Evolutionary conservation across 2,888 invertebrate genomes (phyloP).

Genomic region (Sarcophaga carnaria): DNA sequence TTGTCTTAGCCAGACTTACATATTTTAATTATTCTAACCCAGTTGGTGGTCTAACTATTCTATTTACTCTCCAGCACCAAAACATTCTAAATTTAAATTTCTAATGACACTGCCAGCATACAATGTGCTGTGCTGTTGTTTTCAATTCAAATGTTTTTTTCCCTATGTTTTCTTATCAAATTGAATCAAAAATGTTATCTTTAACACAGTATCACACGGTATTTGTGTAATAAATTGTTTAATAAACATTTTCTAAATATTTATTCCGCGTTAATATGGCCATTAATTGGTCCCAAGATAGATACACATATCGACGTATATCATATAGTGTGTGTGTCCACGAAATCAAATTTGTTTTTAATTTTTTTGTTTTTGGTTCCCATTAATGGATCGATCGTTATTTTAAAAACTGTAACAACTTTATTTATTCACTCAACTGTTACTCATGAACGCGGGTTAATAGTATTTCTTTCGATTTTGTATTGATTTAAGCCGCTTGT

Average conservation of each 20-base stretch:
- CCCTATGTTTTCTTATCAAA: neutral
- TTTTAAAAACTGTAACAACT: slow-evolving; percentile 26
- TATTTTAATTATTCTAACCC: slow-evolving; percentile 23
- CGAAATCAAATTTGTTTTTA: slow-evolving; percentile 37
- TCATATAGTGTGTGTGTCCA: neutral
- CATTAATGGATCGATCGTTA: neutral
- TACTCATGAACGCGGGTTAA: slow-evolving; percentile 11
- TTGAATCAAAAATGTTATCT: too few species aligned
- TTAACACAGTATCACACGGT: too few species aligned
- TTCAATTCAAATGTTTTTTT: too few species aligned
- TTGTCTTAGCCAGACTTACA: neutral
- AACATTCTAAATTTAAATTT: too few species aligned
- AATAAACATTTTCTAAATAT: neutral
- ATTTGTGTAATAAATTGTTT: neutral
- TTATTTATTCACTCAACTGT: neutral
- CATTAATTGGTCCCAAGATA: slow-evolving; percentile 26
- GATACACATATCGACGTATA: slow-evolving; percentile 1
- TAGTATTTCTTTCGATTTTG: neutral
- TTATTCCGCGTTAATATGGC: slow-evolving; percentile 1
- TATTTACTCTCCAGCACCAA: too few species aligned
- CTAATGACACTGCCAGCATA: too few species aligned
- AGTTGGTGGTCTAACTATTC: slow-evolving; percentile 34
- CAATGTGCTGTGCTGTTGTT: too few species aligned
- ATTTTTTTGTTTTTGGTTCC: neutral
- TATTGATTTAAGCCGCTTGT: neutral